Percentiles rank a stretch among this genome's conserved stretches.
phyloP scores from a whole-genome alignment of 1,140 invertebrate genomes.

The Chrysopa pallens region DNA sequence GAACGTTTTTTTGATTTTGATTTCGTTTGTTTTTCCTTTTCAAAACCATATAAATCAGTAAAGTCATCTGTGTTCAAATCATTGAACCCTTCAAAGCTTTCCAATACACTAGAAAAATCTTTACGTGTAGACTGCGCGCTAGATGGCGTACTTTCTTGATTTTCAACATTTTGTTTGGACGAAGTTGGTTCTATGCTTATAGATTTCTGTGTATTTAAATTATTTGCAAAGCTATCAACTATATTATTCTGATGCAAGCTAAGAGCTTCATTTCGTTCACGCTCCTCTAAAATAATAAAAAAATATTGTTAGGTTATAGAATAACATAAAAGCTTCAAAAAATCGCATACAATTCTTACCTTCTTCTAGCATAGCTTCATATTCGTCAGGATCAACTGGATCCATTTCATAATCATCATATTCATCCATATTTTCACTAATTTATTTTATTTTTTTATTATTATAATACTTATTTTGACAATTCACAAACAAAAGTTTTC shows the following conservation, averaged over 20 bases:
- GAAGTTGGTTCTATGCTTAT: neutral
- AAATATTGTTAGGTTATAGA: conserved; percentile 1
- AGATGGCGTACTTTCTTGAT: conserved; percentile 2
- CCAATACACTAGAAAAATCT: conserved; percentile 15
- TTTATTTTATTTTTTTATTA: no score
- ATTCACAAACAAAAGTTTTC: no score
- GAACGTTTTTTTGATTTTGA: conserved; percentile 28
- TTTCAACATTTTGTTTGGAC: neutral
- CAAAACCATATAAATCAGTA: neutral
- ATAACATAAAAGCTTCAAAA: conserved; percentile 3
- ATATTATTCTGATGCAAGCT: conserved; percentile 1
- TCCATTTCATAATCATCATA: conserved; percentile 60
- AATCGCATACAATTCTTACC: conserved; percentile 24
- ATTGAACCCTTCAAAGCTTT: neutral
- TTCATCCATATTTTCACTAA: conserved; percentile 35
- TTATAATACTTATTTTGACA: no score
- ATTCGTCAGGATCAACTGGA: conserved; percentile 48
- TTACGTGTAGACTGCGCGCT: conserved; percentile 7
- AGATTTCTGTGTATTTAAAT: conserved; percentile 7
- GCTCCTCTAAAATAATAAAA: conserved; percentile 1
- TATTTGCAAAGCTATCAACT: neutral
- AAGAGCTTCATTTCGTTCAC: neutral
- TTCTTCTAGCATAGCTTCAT: conserved; percentile 44
- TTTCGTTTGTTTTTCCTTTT: neutral
- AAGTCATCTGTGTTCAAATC: neutral